A percentile compares a stretch with the other conserved stretches of the same genome.
Evolutionary conservation across 2,888 invertebrate genomes (phyloP).

Genomic region (Theretra japonica): DNA sequence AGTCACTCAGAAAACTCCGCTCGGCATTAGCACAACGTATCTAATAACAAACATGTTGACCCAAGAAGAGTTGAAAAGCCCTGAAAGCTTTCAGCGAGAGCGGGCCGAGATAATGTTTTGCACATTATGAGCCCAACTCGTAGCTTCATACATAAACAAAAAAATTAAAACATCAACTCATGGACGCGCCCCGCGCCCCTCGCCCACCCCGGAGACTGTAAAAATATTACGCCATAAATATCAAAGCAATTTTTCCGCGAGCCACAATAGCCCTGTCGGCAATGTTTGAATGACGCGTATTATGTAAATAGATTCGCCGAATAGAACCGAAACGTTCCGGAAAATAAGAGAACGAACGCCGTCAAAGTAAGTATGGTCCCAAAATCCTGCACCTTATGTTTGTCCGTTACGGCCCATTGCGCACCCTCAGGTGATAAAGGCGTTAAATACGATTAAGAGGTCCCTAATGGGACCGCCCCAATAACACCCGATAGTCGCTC

Average conservation of each 20-base stretch:
- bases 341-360: constrained; percentile 49
- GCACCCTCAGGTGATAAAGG: constrained; percentile 79
- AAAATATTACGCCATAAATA: constrained; percentile 41
- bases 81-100: constrained; percentile 76
- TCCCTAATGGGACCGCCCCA: constrained; percentile 71
- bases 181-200: not conserved
- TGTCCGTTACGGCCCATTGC: constrained; percentile 67
- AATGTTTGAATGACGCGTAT: constrained; percentile 47
- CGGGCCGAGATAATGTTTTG: constrained; percentile 77
- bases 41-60: constrained; percentile 53
- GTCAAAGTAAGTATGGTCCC: constrained; percentile 48
- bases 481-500: constrained; percentile 71
- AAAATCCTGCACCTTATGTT: constrained; percentile 53
- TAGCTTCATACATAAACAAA: constrained; percentile 62
- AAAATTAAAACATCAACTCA: constrained; percentile 66
- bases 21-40: constrained; percentile 44
- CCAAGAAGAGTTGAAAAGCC: constrained; percentile 65
- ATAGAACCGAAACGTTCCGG: constrained; percentile 40
- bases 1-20: not conserved
- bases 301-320: constrained; percentile 51
- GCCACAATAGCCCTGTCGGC: constrained; percentile 45
- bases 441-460: constrained; percentile 80
- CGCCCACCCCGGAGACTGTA: constrained; percentile 38
- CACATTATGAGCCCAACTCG: constrained; percentile 73
- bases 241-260: constrained; percentile 36